Evolutionary conservation across 23 tunicate genomes (phyloP).

Genomic region (Halocynthia aurantium): DNA sequence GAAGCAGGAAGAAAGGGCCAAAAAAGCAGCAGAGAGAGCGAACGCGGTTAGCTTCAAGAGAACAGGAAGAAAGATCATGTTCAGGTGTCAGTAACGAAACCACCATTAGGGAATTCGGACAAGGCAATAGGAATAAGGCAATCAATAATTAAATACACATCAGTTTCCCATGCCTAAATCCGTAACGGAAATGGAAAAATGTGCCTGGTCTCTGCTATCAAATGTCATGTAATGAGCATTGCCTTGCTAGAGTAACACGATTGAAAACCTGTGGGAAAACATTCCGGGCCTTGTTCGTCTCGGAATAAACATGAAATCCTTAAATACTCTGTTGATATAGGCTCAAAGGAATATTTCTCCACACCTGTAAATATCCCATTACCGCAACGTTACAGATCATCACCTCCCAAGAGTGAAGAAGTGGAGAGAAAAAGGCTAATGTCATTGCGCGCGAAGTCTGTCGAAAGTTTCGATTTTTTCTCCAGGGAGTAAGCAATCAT

Average conservation of each 20-base stretch:
- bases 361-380: too few species aligned
- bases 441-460: background rate
- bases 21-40: slow-evolving; percentile 54
- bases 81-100: slow-evolving; percentile 24
- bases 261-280: too few species aligned
- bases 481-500: background rate
- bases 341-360: background rate
- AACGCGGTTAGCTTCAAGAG: slow-evolving; percentile 40
- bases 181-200: too few species aligned
- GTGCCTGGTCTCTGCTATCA: too few species aligned
- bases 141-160: too few species aligned
- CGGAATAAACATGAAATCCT: background rate
- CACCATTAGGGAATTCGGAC: background rate
- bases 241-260: too few species aligned
- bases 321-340: background rate
- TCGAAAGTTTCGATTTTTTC: slow-evolving; percentile 6
- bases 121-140: too few species aligned
- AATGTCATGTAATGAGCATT: too few species aligned
- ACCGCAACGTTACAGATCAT: background rate
- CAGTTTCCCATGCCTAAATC: too few species aligned
- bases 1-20: slow-evolving; percentile 65
- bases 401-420: background rate
- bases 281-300: background rate
- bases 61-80: slow-evolving; percentile 50
- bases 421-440: background rate